Evolutionary conservation across 2,113 vertebrate species (phyloP).

Genomic region (Micronycteris hirsuta): DNA sequence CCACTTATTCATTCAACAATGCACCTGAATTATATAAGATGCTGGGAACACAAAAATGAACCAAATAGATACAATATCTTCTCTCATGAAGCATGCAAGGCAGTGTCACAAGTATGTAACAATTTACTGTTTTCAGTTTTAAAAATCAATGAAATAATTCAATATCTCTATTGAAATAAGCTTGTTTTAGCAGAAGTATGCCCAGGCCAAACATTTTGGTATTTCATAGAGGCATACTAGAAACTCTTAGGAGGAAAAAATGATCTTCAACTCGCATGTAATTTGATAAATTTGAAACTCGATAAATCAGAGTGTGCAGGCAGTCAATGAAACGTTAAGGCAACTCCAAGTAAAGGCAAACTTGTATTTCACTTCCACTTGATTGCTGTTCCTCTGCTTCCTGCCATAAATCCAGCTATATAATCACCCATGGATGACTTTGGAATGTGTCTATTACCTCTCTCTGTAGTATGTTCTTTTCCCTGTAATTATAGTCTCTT

Average conservation of each 20-base stretch:
- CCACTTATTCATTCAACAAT: neutral
- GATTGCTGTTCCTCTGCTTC: neutral
- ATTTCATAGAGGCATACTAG: neutral
- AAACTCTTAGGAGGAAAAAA: neutral
- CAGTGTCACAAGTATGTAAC: neutral
- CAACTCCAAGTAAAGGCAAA: neutral
- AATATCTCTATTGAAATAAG: neutral
- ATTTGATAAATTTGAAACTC: neutral
- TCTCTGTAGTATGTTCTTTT: neutral
- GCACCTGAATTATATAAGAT: neutral
- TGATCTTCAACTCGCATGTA: neutral
- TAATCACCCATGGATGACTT: neutral
- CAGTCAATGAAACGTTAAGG: neutral
- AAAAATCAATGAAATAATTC: constrained; percentile 37
- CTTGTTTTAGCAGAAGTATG: neutral
- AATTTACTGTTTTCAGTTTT: neutral
- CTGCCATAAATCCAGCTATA: neutral
- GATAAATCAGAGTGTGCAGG: neutral
- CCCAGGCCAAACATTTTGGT: neutral
- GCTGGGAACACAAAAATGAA: neutral
- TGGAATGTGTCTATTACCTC: neutral
- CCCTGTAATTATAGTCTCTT: neutral
- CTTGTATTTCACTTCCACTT: neutral
- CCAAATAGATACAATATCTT: neutral
- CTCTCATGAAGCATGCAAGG: neutral